Base-by-base conservation (phyloP, 1,140 invertebrate genomes). In the Drosophila orosa region DNA sequence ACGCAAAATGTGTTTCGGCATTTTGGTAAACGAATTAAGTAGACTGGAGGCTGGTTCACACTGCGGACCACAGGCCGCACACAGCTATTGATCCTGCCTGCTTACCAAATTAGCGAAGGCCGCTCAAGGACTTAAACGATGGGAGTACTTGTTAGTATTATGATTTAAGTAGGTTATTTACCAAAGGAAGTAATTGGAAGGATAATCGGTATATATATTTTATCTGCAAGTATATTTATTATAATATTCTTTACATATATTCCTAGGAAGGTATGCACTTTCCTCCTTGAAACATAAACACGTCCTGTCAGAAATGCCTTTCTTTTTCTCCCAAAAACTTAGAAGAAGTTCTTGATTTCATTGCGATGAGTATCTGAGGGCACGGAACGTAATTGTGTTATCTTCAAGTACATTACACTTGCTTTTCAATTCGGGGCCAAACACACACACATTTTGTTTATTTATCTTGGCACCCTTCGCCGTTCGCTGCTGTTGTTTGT, bases 371-470 rank as follows among this genome's bases (percentile, higher is more conserved):
- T 24, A 48, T 65, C 33, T 40, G 19, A 48, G 29, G 47, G 47
- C 29, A 33, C 17, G 19, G 24, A 45, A 27, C 22, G 39, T 45
- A 73, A 59, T 35, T 17, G 47, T 35, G 24, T 73, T 74, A 74
- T 74, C 40, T 62, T 48, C 71, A 55, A 74, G 71, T 74, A 56
- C 72, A 65, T 74, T 56, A 65, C 72, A 74, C 58, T 74, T 74
- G 50, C 33, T 66, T 75, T 75, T 75, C 73, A 75, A 75, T 75
- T 75, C 63, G 29, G 24, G 17, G 22, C 66, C 54, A 31, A 13
- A 33, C 29, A 52, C 48, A 54, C 25, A 71, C 54, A 35, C 31
- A 55, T n/a, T 74, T 47, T 74, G 69, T 56, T 77, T 77, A 76
- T 76, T 76, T 76, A 68, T 61, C 74, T 55, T 77, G 56, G 74